Base-by-base conservation (phyloP, 2,113 vertebrate species). In the Abramis brama region DNA sequence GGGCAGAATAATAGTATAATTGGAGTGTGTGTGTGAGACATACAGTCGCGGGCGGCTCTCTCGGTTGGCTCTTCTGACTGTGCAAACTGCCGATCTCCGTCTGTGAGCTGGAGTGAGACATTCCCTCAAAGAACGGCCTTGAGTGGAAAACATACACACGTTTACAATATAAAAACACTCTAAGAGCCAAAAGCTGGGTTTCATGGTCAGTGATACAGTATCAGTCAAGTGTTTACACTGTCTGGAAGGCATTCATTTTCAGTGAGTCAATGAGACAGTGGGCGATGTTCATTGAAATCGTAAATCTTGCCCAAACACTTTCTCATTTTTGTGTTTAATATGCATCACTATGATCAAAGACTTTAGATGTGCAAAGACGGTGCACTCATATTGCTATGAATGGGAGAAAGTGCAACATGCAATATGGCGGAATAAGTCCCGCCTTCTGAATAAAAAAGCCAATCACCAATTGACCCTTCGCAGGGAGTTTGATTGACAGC, bases 61-160 rank as follows among this genome's bases (percentile, higher is more conserved):
- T 88, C 6, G 27, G 78, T 52, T 93, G 92, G 82, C 89, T 92
- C 83, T 87, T 91, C 87, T 92, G 90, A 81, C 90, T 92, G 86
- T 91, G 90, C 33, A 92, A 79, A 80, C 90, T 92, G 10, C 91
- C 90, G 5, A 93, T 91, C 87, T 93, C 92, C 0, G 91, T 91
- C 79, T 93, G 92, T 7, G 92, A 93, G 79, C 92, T 93, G 25
- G 92, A 93, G 84, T 93, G 92, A 80, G 92, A 93, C 91, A 91
- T 93, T n/a, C 92, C 92, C 86, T 93, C 92, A 43, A 93, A 93
- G 66, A 93, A 93, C 2, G 92, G 92, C 87, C 92, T 93, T 78
- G 23, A 60, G 25, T 21, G 52, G 23, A 87, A 60, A 45, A 86
- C 23, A 82, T 17, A 25, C 68, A 85, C 60, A 83, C 0, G 21